Evolutionary conservation across 2,888 invertebrate genomes (phyloP).

Genomic region (Ctenicera cuprea): DNA sequence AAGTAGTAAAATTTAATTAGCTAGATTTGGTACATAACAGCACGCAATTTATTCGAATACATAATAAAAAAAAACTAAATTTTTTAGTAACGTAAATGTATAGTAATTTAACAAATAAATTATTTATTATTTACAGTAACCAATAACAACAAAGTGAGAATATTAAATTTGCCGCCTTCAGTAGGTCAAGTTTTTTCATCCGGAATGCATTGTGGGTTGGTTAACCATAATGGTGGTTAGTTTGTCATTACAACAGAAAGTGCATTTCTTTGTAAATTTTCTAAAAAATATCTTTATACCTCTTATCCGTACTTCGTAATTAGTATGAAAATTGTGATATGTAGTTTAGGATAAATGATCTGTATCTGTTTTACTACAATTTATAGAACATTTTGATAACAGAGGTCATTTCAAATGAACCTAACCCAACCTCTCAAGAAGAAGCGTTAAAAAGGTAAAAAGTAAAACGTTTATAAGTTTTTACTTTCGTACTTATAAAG

Average conservation of each 20-base stretch:
- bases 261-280: conserved; percentile 60
- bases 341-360: conserved; percentile 63
- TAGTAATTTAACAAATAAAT: too few species aligned
- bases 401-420: conserved; percentile 71
- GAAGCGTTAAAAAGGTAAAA: conserved; percentile 58
- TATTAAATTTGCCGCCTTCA: conserved; percentile 7
- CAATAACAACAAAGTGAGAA: too few species aligned
- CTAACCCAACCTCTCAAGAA: conserved; percentile 69
- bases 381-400: conserved; percentile 64
- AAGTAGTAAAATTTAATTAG: too few species aligned
- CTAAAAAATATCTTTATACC: conserved; percentile 59
- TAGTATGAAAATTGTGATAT: conserved; percentile 68
- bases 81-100: too few species aligned
- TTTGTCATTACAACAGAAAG: conserved; percentile 63
- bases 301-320: conserved; percentile 61
- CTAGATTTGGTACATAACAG: too few species aligned
- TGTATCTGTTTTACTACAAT: conserved; percentile 61
- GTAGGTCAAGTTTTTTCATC: not conserved
- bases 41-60: too few species aligned
- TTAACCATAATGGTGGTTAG: conserved; percentile 67
- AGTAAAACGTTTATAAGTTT: conserved; percentile 24
- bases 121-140: too few species aligned
- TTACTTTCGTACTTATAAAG: not conserved
- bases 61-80: too few species aligned
- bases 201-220: conserved; percentile 70